phyloP scores from a whole-genome alignment of 2,113 vertebrate species.

The Caloenas nicobarica region DNA sequence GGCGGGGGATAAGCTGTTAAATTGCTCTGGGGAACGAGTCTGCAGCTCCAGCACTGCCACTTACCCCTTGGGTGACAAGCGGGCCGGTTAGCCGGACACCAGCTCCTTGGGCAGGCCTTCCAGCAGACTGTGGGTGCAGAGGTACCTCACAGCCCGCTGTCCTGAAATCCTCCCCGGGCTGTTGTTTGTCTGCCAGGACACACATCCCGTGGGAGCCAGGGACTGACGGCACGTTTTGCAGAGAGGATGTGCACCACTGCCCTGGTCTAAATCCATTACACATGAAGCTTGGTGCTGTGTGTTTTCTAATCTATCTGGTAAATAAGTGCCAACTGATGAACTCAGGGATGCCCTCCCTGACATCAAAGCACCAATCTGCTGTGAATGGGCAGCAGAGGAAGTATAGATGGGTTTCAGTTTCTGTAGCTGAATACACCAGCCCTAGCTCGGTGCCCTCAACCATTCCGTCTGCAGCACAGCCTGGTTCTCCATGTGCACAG shows the following conservation, averaged over 20 bases:
- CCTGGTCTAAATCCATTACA: accelerated
- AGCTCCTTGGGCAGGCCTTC: background rate
- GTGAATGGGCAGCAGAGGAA: background rate
- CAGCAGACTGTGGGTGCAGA: background rate
- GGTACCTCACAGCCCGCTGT: accelerated
- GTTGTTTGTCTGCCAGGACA: background rate
- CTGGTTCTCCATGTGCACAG: background rate
- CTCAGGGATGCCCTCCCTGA: background rate
- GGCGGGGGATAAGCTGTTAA: background rate
- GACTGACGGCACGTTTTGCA: accelerated
- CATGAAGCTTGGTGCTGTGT: background rate
- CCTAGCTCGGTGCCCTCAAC: background rate
- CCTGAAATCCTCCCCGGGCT: background rate
- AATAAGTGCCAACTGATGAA: background rate
- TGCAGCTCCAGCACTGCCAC: background rate
- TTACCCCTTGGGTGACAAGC: background rate
- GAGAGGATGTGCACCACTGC: background rate
- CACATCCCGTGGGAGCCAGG: background rate
- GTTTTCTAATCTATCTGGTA: background rate
- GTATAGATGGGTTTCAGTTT: background rate
- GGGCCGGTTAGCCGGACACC: background rate
- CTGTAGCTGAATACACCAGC: background rate
- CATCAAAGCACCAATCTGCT: background rate
- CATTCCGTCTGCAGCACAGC: accelerated
- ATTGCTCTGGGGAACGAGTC: background rate